A percentile compares a stretch with the other conserved stretches of the same genome.
phyloP scores from a whole-genome alignment of 2,113 vertebrate genomes.

The Melanerpes formicivorus region DNA sequence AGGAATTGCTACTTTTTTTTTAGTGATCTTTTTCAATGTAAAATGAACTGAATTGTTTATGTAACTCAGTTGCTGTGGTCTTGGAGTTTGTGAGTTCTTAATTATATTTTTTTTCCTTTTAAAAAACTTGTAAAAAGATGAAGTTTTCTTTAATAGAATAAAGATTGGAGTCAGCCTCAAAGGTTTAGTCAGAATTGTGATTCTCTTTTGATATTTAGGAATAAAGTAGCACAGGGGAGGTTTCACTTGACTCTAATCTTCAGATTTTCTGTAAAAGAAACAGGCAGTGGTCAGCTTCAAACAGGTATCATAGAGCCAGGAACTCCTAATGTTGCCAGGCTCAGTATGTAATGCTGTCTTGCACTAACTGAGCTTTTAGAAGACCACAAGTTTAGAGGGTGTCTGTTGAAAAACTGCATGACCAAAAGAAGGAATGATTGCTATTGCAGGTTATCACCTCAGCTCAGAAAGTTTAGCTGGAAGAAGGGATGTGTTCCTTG shows the following conservation, averaged over 20 bases:
- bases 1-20: neutral
- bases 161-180: neutral
- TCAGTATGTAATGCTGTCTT: neutral
- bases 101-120: fast-evolving
- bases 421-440: neutral
- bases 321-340: neutral
- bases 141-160: neutral
- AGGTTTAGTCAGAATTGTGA: neutral
- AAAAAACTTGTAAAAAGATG: neutral
- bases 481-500: neutral
- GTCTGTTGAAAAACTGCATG: neutral
- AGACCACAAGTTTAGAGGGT: neutral
- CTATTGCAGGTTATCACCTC: neutral
- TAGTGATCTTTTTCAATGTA: neutral
- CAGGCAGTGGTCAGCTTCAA: neutral
- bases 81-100: neutral
- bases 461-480: neutral
- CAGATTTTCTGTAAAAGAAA: neutral
- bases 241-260: neutral
- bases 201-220: neutral
- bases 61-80: neutral
- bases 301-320: fast-evolving
- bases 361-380: neutral
- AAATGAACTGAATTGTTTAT: neutral
- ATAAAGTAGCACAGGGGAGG: neutral